Evolutionary conservation across 2,797 vertebrate genomes (phyloP), one percentile per base, ranked within the genome.

Genomic region (Spea hammondii): DNA sequence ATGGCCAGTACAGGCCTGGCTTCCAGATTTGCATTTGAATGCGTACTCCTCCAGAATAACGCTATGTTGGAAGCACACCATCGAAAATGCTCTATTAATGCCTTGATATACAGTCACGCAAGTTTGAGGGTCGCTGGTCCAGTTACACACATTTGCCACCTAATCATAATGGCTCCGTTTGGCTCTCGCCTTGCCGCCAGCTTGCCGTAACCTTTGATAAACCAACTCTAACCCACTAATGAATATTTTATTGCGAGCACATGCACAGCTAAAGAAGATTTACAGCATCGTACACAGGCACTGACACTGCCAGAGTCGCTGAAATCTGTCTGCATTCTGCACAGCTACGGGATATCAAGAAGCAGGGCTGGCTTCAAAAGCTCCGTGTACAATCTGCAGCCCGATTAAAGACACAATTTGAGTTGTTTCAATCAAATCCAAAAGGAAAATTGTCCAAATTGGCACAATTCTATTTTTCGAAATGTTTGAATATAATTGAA

Each of bases 201-300:
- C 5, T 4, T 62, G 9, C n/a, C 32, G n/a, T 62, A 62, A 62
- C 59, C 59, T 62, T 32, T 32, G 14, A 9, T 62, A 62, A 62
- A 62, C 59, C 59, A 62, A 62, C 59, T 62, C n/a, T 62, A 12
- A 17, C n/a, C 6, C 59, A 62, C 59, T 62, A 62, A 62, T 62
- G 59, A 14, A 62, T 62, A 32, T 62, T 62, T 14, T 62, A 62
- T 62, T 62, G 59, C 5, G 6, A 62, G 59, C 59, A 62, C 59
- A 62, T 62, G 59, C 59, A 62, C 59, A 32, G 14, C 59, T 62
- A 62, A 14, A 32, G 59, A 62, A 62, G 59, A 62, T 62, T 62
- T 62, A 62, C 59, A 62, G 59, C 59, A 62, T 32, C n/a, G 12
- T 2, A 62, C 59, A 57, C 59, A 5, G 6, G n/a, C n/a, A 14